Evolutionary conservation across 2,888 invertebrate species (phyloP), one percentile per base, ranked within the genome.

Genomic region (Augiades crinisus): DNA sequence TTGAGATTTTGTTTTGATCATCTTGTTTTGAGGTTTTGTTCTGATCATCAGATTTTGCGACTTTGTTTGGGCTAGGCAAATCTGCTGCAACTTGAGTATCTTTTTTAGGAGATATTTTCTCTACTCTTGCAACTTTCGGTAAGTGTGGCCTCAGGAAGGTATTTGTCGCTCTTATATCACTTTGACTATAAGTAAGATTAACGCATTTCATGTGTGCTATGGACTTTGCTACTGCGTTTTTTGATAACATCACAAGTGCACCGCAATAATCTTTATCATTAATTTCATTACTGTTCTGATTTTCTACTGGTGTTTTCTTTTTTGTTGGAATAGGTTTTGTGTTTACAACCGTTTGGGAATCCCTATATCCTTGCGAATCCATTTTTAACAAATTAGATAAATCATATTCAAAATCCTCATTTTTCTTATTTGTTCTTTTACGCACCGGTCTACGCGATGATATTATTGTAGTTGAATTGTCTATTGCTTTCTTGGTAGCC

Each of bases 361-460:
- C 89, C 55, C 85, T 72, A 62, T 89, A 87, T 4, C 89, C 88
- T 56, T 87, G 88, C 0, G 86, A 86, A 75, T 90, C 89, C 78
- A 81, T 75, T 74, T 91, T 91, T 27, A 91, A 69, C 47, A 91
- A 72, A 75, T 90, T 91, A 2, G 92, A 92, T 58, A 94, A 78
- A 78, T 94, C 94, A 67, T 94, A 94, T 61, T 94, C 92, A 70
- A 94, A 94, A 78, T 95, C 94, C 66, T 92, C 93, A 67, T 92
- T 91, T 58, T 92, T 90, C 5, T 91, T 91, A 72, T 92, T 93
- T 0, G 92, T 87, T 57, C 92, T 92, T 72, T 93, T 93, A 30
- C 94, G 89, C 8, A 92, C 91, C 1, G 94, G 93, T 58, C 93
- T 84, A 43, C 87, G 76, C 5, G 81, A 81, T n/a, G 79, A 71